Evolutionary conservation across 2,113 vertebrate species (phyloP).

Genomic region (Cervus canadensis): DNA sequence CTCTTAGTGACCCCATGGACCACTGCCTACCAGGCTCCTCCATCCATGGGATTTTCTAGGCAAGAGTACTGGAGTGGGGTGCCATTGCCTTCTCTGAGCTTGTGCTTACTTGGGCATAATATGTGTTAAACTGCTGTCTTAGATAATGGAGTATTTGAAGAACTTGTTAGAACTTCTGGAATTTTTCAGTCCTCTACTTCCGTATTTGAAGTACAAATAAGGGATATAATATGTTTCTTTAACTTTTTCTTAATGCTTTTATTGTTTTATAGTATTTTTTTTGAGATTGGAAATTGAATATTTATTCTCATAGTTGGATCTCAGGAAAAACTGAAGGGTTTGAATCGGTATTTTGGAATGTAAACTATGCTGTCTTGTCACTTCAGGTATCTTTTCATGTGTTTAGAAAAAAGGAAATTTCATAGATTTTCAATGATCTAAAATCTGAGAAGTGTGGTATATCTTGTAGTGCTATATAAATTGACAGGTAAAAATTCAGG

Average conservation of each 20-base stretch:
- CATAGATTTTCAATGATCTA: neutral
- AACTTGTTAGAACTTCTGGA: neutral
- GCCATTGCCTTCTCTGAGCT: accelerated
- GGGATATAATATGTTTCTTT: neutral
- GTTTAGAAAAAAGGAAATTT: neutral
- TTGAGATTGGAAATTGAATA: neutral
- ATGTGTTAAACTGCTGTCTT: neutral
- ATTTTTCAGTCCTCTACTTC: neutral
- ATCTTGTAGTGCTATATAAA: neutral
- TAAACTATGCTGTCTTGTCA: neutral
- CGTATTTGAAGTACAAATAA: neutral
- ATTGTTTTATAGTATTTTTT: neutral
- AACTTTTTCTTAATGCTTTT: neutral
- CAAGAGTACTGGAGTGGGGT: neutral
- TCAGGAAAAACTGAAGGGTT: neutral
- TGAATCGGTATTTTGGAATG: neutral
- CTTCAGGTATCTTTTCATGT: neutral
- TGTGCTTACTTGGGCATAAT: neutral
- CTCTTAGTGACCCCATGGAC: accelerated
- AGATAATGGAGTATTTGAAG: neutral
- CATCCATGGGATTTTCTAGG: neutral
- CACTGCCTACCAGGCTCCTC: neutral
- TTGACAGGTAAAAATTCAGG: neutral
- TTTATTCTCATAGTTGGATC: neutral
- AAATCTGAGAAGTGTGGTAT: neutral